Evolutionary conservation across 2,113 vertebrate genomes (phyloP).

Genomic region (Stercorarius parasiticus): DNA sequence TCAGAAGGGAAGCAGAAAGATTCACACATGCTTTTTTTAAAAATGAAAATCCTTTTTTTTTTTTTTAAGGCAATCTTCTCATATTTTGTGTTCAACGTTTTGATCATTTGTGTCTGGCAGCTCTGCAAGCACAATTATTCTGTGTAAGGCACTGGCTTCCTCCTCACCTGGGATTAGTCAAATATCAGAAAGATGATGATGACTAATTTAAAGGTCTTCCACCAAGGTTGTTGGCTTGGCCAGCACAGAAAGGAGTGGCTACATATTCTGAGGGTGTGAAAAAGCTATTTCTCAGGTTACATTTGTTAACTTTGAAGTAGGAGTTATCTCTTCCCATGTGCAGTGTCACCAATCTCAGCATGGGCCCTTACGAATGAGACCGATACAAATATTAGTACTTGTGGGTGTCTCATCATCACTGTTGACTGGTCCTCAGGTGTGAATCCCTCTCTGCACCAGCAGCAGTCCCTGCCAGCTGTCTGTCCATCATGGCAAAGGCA

Average conservation of each 20-base stretch:
- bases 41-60: neutral
- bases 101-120: neutral
- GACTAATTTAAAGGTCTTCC: neutral
- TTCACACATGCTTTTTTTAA: neutral
- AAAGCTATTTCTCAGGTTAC: neutral
- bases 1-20: neutral
- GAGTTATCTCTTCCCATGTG: neutral
- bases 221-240: neutral
- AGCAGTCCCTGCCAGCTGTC: neutral
- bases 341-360: neutral
- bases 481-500: neutral
- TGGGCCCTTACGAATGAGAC: neutral
- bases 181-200: neutral
- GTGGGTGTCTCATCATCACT: neutral
- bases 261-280: neutral
- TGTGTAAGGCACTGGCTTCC: neutral
- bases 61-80: neutral
- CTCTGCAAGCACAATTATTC: neutral
- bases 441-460: neutral
- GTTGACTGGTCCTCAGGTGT: neutral
- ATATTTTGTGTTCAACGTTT: neutral
- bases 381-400: neutral
- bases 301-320: neutral
- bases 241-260: neutral
- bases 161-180: neutral